Base-by-base conservation (phyloP, 1,140 invertebrate genomes). In the Drosophila melanica region DNA sequence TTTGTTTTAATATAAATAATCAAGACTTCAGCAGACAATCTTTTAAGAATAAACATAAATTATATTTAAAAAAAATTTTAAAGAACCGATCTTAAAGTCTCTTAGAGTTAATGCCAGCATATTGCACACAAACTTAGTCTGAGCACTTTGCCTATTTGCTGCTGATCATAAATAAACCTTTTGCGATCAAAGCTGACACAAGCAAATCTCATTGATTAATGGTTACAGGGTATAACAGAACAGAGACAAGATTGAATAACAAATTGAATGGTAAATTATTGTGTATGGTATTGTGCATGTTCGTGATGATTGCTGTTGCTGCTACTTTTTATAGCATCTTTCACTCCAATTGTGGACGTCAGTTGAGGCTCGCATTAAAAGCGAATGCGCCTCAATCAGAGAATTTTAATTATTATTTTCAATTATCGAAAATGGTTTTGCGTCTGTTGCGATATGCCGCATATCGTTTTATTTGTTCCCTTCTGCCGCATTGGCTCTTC, bases 341-440 rank as follows among this genome's bases (percentile, higher is more conserved):
- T 75, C 82, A 81, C 66, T 85, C 79, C 82, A 87, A 81, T 87
- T 85, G 82, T 69, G 82, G 65, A 78, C 82, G 81, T 81, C 77
- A 77, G 51, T 66, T 9, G 10, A n/a, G 30, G 2, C 9, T 35
- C 30, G 30, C 50, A 53, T 16, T 4, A 47, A 30, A 30, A n/a
- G 27, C 30, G n/a, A 64, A 51, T 45, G 68, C 48, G 70, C 57
- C 41, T 81, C 72, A 85, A 87, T 90, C 89, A 81, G 77, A 79
- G 89, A 90, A 90, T 90, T 90, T 90, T 90, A 90, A 90, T 90
- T 90, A 89, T 90, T 89, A 75, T 90, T 90, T 90, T 90, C 89
- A 90, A 90, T 90, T 90, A 90, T 85, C 75, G 89, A 90, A 90
- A 87, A 90, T 86, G 81, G 35, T 78, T 79, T 67, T 69, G 84